Percentiles rank a stretch among this genome's conserved stretches.
Conservation (phyloP, 1,140 invertebrate genomes). For the Drosophila albomicans region DNA sequence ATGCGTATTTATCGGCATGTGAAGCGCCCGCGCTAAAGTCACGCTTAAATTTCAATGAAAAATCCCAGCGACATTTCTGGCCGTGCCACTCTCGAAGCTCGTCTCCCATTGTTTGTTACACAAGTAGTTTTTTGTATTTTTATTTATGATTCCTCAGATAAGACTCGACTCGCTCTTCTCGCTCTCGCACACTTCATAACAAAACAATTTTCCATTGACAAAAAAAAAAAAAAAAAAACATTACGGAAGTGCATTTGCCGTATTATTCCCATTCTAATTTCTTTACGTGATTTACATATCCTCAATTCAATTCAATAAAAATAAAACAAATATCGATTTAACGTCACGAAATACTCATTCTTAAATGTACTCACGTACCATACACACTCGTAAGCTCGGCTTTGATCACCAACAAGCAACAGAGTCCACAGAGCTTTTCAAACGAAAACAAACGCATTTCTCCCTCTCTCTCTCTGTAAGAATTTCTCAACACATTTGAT, state of each 20-base stretch:
- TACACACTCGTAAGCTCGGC: background rate
- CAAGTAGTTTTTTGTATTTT: conserved; percentile 22
- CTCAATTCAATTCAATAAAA: conserved; percentile 12
- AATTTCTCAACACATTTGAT: background rate
- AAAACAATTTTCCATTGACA: conserved; percentile 66
- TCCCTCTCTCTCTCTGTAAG: background rate
- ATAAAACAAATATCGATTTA: conserved; percentile 3
- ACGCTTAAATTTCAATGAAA: conserved; percentile 73
- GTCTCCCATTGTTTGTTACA: conserved; percentile 43
- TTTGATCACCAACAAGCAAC: background rate
- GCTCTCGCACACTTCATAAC: background rate
- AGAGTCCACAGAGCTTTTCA: conserved; percentile 2
- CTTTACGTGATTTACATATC: conserved; percentile 15
- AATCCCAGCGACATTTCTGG: conserved; percentile 34
- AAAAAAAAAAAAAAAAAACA: conserved; percentile 34
- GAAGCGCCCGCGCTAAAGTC: conserved; percentile 65
- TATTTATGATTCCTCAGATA: conserved; percentile 44
- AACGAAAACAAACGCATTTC: background rate
- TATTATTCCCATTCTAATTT: conserved; percentile 29
- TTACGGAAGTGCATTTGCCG: conserved; percentile 15
- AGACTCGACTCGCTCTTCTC: conserved; percentile 27
- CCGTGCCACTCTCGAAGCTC: conserved; percentile 12
- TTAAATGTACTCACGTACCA: conserved; percentile 5
- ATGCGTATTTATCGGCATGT: conserved; percentile 36
- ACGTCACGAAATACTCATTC: background rate